Base-by-base conservation (phyloP, 2,888 invertebrate genomes). In the Nomada fabriciana region DNA sequence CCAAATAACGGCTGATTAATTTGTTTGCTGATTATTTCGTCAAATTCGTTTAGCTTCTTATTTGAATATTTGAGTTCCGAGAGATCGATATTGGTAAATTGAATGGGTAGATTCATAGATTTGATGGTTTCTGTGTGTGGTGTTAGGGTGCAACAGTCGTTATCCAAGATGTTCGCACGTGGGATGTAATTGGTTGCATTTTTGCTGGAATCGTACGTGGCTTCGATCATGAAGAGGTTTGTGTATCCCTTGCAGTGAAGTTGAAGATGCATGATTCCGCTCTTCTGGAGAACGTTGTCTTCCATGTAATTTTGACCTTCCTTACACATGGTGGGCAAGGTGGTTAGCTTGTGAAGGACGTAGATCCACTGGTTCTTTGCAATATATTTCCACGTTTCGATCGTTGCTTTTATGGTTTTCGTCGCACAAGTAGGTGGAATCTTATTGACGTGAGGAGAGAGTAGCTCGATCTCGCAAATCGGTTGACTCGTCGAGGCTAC, bases 1-100 rank as follows among this genome's bases (percentile, higher is more conserved):
- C n/a, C n/a, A n/a, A n/a, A n/a, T n/a, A 72, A 72, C 18, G 63
- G 60, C n/a, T 71, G 52, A 23, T 71, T 61, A 15, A 61, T 52
- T 42, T 61, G 71, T 29, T 71, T 61, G 4, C 52, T 71, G 15
- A 61, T 52, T 2, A 61, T 61, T 7, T 71, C 61, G 1, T 71
- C 71, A n/a, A 71, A 61, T 61, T 61, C 53, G 42, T 70, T 70
- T 2, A 70, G 50, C 50, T 68, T 68, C 29, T 68, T 68, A n/a
- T 57, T 55, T 18, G 57, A 59, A 15, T 71, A 74, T 11, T 67
- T 74, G 10, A 74, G 61, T 69, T 76, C 61, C 4, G 20, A 20
- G 20, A 68, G 61, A 9, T 63, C 55, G 61, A 76, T 69, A 9
- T 63, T 76, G 15, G 68, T 75, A 5, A 75, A 53, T 9, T 75